Evolutionary conservation across 2,797 vertebrate genomes (phyloP), one percentile per base, ranked within the genome.

Genomic region (Sorex maritimensis): DNA sequence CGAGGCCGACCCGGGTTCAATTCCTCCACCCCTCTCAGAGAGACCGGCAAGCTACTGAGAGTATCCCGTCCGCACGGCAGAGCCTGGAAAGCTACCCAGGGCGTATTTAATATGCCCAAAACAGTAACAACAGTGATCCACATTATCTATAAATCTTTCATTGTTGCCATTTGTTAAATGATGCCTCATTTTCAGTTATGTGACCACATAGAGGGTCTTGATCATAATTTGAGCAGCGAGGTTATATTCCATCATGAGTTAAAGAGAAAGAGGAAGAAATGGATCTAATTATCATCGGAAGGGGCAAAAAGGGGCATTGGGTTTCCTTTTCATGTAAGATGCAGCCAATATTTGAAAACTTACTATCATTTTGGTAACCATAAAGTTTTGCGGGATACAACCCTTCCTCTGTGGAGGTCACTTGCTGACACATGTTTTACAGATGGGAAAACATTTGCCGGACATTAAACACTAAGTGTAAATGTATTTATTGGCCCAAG

Each of bases 361-460:
- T 65, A 44, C 65, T 72, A 77, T 69, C 79, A 49, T 81, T 69
- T 24, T 15, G 41, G 26, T 72, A 23, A 13, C 71, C 19, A 10
- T 68, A 52, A 65, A 14, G 41, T 44, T 69, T 23, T 5, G 44
- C 14, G 24, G 4, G 26, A 65, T 61, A 61, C 58, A 63, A 69
- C 68, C 21, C 21, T 24, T 34, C 68, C 13, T 41, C 14, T 21
- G 6, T 15, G 65, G 75, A 28, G n/a, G 4, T 58, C 23, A 49
- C 30, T n/a, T 52, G 5, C 17, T 8, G 28, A 26, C 30, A 46
- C 80, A 65, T 41, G 26, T 77, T 69, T 82, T 69, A 63, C 23
- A 84, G 58, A 46, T 90, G 34, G 80, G 38, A 41, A 75, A 86
- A 74, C 34, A 41, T 87, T 90, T 88, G 38, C 28, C 28, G 63